Conservation (phyloP, 2,797 vertebrate species). For the Hipposideros larvatus region DNA sequence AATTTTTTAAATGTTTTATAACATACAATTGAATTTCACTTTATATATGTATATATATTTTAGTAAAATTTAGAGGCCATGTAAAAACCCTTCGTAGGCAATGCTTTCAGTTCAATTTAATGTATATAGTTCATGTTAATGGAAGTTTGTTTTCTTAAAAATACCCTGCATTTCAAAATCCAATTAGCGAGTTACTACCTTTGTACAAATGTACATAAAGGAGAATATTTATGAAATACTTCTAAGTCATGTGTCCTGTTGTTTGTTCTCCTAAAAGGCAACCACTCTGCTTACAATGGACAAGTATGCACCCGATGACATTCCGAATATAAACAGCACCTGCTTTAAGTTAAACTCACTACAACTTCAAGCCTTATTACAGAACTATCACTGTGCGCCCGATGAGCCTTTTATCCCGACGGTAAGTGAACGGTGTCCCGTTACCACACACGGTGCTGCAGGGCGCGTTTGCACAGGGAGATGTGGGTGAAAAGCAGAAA, state of each 20-base stretch:
- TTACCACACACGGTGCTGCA: background rate
- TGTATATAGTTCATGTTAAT: background rate
- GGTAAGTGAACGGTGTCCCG: constrained; percentile 86
- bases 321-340: constrained; percentile 97
- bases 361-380: constrained; percentile 96
- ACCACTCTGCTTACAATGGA: constrained; percentile 99
- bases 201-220: background rate
- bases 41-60: background rate
- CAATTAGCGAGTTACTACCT: background rate
- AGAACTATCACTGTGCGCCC: constrained; percentile 98
- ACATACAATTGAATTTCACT: background rate
- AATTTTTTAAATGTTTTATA: background rate
- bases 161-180: background rate
- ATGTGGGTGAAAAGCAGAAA: background rate
- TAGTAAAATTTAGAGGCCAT: background rate
- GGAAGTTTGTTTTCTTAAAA: background rate
- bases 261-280: constrained; percentile 88
- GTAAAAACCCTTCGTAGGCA: background rate
- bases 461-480: background rate
- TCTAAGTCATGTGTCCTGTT: background rate
- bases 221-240: background rate
- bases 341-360: constrained; percentile 99
- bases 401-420: constrained; percentile 98
- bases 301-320: constrained; percentile 96
- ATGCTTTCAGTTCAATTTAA: background rate